Evolutionary conservation across 2,113 vertebrate species (phyloP), one percentile per base, ranked within the genome.

Genomic region (Oryctolagus cuniculus): DNA sequence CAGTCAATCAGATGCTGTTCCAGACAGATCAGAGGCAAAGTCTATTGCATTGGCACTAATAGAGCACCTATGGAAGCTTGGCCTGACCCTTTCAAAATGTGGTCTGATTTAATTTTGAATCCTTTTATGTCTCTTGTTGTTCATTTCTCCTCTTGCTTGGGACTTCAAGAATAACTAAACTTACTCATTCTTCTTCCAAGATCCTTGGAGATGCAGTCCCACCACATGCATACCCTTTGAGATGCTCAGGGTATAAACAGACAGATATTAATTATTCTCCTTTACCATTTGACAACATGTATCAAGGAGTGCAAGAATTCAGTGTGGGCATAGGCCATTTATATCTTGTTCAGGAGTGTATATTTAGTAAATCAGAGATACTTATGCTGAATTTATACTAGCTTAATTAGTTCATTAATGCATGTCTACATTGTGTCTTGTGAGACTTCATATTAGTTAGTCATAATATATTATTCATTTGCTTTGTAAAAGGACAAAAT

Each of bases 31-130:
- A 61, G 55, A 90, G n/a, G 13, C 6, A 90, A 74, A 89, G 73
- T 2, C 6, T 63, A 58, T 11, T 63, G 13, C 21, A 49, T 80
- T 93, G 12, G 3, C 34, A 86, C 31, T 94, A 49, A 72, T 1
- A 51, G 21, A 63, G 34, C 10, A 53, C 17, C 15, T 73, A 69
- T 61, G 31, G 2, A 61, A 93, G 49, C n/a, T 63, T 93, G 34
- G 64, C 6, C 34, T 61, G 78, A 64, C 22, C 13, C 8, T 63
- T 86, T 80, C 17, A 55, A 61, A 25, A 90, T 69, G 36, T 91
- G 27, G 61, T 80, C 15, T 69, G 38, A 90, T 91, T 73, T 81
- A 53, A 70, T 64, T 95, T 58, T 64, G 78, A 87, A 64, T 64
- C 15, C 0, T 64, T 69, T 53, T 12, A 44, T 87, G 49, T 78